Percentiles rank a stretch among this genome's conserved stretches.
Evolutionary conservation across 2,888 invertebrate species (phyloP).

Genomic region (Sacculina carcini): DNA sequence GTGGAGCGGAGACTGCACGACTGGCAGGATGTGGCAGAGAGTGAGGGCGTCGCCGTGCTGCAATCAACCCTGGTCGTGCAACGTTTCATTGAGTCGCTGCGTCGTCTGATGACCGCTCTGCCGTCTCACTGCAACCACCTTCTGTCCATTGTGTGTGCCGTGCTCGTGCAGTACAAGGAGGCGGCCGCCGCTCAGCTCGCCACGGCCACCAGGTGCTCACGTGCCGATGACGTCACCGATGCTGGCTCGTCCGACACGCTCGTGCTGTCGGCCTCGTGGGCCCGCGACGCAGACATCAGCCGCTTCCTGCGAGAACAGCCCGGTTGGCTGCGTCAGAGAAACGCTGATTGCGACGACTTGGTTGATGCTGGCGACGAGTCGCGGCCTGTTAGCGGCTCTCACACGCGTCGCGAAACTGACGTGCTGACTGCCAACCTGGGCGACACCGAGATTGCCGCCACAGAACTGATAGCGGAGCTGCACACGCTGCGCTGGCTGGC

Average conservation of each 20-base stretch:
- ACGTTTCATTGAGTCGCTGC: slow-evolving; percentile 35
- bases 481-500: slow-evolving; percentile 56
- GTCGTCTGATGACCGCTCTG: slow-evolving; percentile 36
- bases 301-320: slow-evolving; percentile 62
- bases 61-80: slow-evolving; percentile 45
- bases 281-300: slow-evolving; percentile 82
- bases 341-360: slow-evolving; percentile 11
- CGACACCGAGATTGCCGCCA: slow-evolving; percentile 53
- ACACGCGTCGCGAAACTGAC: slow-evolving; percentile 62
- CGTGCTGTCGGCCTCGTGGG: slow-evolving; percentile 57
- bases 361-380: slow-evolving; percentile 11
- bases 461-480: slow-evolving; percentile 65
- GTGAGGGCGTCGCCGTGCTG: slow-evolving; percentile 37
- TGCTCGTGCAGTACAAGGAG: slow-evolving; percentile 37
- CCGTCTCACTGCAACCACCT: slow-evolving; percentile 48
- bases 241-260: slow-evolving; percentile 38
- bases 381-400: slow-evolving; percentile 17
- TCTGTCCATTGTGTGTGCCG: slow-evolving; percentile 38
- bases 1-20: slow-evolving; percentile 46
- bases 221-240: slow-evolving; percentile 49
- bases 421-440: slow-evolving; percentile 74
- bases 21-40: slow-evolving; percentile 45
- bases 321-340: slow-evolving; percentile 43
- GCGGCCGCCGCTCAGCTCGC: slow-evolving; percentile 40
- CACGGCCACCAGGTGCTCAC: too few species aligned